Percentiles rank a stretch among this genome's conserved stretches.
Conservation (phyloP, 2,113 vertebrate genomes). For the Oryzias curvinotus region DNA sequence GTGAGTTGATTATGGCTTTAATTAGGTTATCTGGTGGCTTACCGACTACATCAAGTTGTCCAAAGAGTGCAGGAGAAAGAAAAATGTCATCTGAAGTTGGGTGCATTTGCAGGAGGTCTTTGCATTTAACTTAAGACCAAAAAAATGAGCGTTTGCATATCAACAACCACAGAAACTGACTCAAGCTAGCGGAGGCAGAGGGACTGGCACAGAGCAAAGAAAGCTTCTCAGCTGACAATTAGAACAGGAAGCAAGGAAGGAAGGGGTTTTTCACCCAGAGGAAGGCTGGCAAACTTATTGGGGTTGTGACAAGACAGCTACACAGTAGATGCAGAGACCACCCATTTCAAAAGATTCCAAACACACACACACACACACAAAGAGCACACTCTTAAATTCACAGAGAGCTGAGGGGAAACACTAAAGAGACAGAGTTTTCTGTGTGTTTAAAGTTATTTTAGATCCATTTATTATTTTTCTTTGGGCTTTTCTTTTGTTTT, state of each 20-base stretch:
- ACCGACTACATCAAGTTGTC: neutral
- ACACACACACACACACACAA: constrained; percentile 36
- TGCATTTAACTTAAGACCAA: constrained; percentile 6
- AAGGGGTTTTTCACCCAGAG: constrained; percentile 69
- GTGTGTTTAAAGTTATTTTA: neutral
- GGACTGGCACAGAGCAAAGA: constrained; percentile 60
- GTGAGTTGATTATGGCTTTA: neutral
- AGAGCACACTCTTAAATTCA: constrained; percentile 30
- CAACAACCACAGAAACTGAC: constrained; percentile 39
- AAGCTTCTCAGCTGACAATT: constrained; percentile 62
- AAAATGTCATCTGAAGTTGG: constrained; percentile 4
- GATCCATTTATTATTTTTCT: neutral
- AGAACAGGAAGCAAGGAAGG: constrained; percentile 73
- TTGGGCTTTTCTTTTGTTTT: neutral
- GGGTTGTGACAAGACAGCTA: constrained; percentile 71
- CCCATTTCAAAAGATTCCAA: constrained; percentile 67
- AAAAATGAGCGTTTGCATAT: constrained; percentile 17
- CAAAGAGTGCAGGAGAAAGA: neutral
- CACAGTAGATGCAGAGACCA: constrained; percentile 70
- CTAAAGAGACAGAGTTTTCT: constrained; percentile 5
- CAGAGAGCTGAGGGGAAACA: constrained; percentile 15
- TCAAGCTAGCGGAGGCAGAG: constrained; percentile 49
- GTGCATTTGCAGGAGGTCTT: constrained; percentile 19
- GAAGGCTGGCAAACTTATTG: constrained; percentile 68
- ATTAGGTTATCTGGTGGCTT: neutral